These are phyloP conservation scores for Crematogaster levior DNA, from an alignment of 2,888 invertebrate species.

Conservation along the genomic window DNA sequence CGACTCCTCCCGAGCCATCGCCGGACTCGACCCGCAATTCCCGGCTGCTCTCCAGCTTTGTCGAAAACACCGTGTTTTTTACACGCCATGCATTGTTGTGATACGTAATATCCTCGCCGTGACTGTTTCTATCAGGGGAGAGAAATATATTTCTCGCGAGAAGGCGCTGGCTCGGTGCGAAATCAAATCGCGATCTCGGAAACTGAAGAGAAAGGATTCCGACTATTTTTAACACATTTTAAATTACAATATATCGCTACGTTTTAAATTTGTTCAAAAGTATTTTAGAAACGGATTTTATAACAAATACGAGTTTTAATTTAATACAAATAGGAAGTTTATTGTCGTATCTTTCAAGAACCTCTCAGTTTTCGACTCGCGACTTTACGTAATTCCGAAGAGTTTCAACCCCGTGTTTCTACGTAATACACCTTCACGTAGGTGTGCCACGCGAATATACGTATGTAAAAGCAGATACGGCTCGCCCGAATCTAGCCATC, in stretches of 20 bases:
- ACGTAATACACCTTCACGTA: constrained; percentile 62
- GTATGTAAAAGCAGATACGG: constrained; percentile 56
- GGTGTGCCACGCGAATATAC: constrained; percentile 42
- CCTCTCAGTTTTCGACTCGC: constrained; percentile 67
- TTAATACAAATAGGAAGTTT: too few species aligned
- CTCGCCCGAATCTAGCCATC: constrained; percentile 82
- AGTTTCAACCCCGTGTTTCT: constrained; percentile 66
- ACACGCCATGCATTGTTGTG: constrained; percentile 45
- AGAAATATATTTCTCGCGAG: constrained; percentile 20
- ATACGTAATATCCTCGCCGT: constrained; percentile 45
- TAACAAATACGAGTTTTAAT: neutral
- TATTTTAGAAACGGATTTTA: neutral
- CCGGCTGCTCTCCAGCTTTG: constrained; percentile 35
- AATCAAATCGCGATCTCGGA: neutral
- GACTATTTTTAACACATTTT: neutral
- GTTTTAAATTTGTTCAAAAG: neutral
- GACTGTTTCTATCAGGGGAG: constrained; percentile 38
- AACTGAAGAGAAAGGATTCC: neutral
- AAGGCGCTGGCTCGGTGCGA: neutral
- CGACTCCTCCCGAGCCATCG: constrained; percentile 67
- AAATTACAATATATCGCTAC: neutral
- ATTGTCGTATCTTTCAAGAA: constrained; percentile 65
- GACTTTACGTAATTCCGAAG: constrained; percentile 69
- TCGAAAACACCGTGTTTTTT: constrained; percentile 53
- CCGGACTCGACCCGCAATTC: constrained; percentile 43